Conservation (phyloP, 1,140 invertebrate genomes). For the Caenorhabditis inopinata region DNA sequence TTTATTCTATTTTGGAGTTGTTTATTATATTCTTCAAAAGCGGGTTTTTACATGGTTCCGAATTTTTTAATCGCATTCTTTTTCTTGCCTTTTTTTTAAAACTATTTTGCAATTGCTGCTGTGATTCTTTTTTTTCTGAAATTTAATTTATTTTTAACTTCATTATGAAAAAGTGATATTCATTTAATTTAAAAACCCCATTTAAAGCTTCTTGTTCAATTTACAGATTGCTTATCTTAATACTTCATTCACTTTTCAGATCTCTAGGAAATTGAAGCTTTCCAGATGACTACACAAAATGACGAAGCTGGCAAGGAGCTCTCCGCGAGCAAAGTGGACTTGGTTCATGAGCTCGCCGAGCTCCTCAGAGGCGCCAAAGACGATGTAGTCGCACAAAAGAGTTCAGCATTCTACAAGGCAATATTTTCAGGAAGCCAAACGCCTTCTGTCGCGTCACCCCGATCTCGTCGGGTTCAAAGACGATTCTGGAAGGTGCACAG, state of each 20-base stretch:
- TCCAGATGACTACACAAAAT: not conserved
- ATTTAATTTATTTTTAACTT: not conserved
- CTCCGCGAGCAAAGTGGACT: not conserved
- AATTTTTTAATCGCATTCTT: slow-evolving; percentile 18
- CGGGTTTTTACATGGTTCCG: slow-evolving; percentile 74
- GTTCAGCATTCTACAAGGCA: not conserved
- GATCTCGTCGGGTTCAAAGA: not conserved
- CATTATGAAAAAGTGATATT: too few relatives aligned
- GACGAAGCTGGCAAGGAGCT: not conserved
- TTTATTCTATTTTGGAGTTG: slow-evolving; percentile 85
- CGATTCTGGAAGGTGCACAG: slow-evolving; percentile 9
- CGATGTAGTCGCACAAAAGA: not conserved
- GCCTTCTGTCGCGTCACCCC: slow-evolving; percentile 1
- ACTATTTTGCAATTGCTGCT: not conserved
- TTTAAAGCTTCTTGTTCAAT: too few relatives aligned
- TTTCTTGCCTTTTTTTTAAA: slow-evolving; percentile 15
- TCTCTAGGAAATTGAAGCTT: not conserved
- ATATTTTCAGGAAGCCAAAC: slow-evolving; percentile 35
- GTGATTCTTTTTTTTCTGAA: not conserved
- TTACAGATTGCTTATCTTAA: too few relatives aligned
- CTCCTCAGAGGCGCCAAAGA: slow-evolving; percentile 35
- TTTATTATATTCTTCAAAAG: slow-evolving; percentile 86
- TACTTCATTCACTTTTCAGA: too few relatives aligned
- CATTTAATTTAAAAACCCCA: too few relatives aligned
- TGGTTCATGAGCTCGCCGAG: not conserved